Base-by-base conservation (phyloP, 1,140 invertebrate species). In the Lanistes nyassanus region DNA sequence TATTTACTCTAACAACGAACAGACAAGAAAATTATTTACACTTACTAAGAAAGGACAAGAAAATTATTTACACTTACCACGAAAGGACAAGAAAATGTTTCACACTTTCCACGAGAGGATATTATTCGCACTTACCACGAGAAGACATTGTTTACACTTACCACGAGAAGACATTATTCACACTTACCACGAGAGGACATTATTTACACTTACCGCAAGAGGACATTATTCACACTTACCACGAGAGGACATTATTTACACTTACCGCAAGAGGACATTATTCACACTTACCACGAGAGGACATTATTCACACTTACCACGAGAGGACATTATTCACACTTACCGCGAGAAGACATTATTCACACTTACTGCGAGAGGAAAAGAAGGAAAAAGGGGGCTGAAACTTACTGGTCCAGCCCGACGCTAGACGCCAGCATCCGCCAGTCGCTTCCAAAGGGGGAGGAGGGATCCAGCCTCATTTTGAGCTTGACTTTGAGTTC, bases 401-500 rank as follows among this genome's bases (percentile, higher is more conserved):
- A 6, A 31, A 21, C 65, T 37, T 67, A 67, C 42, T 55, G 29
- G 29, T 79, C 78, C 0, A 76, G 65, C 16, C 62, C 65, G 2
- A 79, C 29, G 21, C 16, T 47, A 0, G 78, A 68, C 0, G 75
- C 75, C 9, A 79, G 58, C 21, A 39, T 51, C 42, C 62, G 56
- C 78, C 78, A 79, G 23, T 76, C 68, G 37, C 72, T 58, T 7
- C 56, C 69, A 29, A 79, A 76, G 2, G 58, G 4, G n/a, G 42
- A 42, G 0, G 23, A 26, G 11, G 74, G 75, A 42, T 76, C 78
- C 19, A 81, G 68, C 51, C 77, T 51, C 26, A 80, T 31, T 39
- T 75, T 76, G 16, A 83, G 75, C 2, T 79, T 67, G 29, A 65
- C 71, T 56, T 75, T 78, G 9, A 81, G 67, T n/a, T 76, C 56